Evolutionary conservation across 2,888 invertebrate species (phyloP).

Genomic region (Mantis religiosa): DNA sequence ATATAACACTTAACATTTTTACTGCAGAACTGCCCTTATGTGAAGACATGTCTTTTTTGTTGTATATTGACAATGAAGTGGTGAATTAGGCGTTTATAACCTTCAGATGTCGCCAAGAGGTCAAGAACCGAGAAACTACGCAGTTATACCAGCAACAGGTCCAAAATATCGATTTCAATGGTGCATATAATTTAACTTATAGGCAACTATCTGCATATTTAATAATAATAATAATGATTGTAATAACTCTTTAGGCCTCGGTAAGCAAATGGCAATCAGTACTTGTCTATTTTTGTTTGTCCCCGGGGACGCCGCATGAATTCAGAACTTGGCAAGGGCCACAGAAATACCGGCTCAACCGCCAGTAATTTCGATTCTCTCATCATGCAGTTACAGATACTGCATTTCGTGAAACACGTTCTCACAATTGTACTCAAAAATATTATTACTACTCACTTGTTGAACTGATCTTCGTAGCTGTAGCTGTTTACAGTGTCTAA

Average conservation of each 20-base stretch:
- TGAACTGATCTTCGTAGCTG: too few relatives aligned
- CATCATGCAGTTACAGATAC: not conserved
- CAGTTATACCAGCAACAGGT: too few relatives aligned
- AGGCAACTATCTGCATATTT: not conserved
- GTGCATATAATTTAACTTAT: not conserved
- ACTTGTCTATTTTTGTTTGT: slow-evolving; percentile 14
- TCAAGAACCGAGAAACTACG: too few relatives aligned
- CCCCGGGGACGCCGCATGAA: not conserved
- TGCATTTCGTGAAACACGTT: not conserved
- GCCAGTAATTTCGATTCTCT: not conserved
- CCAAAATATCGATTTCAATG: not conserved
- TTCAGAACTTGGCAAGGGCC: not conserved
- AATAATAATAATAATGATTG: not conserved
- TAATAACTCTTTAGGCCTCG: not conserved
- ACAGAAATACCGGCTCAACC: not conserved
- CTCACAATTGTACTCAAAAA: too few relatives aligned
- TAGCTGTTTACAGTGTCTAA: too few relatives aligned
- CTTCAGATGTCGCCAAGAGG: too few relatives aligned
- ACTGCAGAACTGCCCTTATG: too few relatives aligned
- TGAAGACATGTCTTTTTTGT: too few relatives aligned
- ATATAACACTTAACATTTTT: too few relatives aligned
- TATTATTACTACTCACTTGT: too few relatives aligned
- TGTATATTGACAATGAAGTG: too few relatives aligned
- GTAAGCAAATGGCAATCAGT: not conserved
- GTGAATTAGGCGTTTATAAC: too few relatives aligned